Conservation (phyloP, 1,140 invertebrate species). For the Pollicipes pollicipes region DNA sequence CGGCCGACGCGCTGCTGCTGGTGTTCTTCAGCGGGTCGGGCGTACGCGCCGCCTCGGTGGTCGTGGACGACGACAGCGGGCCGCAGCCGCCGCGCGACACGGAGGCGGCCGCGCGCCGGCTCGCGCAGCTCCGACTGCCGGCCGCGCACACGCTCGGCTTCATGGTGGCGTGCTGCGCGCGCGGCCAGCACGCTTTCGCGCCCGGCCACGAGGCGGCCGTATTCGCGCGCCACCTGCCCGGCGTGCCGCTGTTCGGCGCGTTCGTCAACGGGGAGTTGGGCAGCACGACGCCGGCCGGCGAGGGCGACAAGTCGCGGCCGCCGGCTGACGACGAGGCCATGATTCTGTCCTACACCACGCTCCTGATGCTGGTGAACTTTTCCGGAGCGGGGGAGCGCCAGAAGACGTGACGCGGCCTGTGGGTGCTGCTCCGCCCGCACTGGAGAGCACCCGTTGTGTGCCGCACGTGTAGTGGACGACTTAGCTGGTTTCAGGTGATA, state of each 20-base stretch:
- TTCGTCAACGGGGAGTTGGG: background rate
- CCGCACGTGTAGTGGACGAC: too few relatives aligned
- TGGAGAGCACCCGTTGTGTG: too few relatives aligned
- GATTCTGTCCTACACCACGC: background rate
- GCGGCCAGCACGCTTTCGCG: background rate
- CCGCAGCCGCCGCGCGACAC: background rate
- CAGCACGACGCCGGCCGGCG: background rate
- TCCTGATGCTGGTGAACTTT: background rate
- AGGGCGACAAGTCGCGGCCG: background rate
- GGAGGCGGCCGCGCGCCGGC: too few relatives aligned
- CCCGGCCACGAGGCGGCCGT: background rate
- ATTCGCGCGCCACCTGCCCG: background rate
- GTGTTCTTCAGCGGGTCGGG: background rate
- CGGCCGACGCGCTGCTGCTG: background rate
- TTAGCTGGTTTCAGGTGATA: too few relatives aligned
- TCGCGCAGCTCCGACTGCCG: background rate
- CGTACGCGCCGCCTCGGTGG: background rate
- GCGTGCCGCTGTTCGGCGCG: background rate
- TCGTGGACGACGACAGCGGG: background rate
- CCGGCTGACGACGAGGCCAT: background rate
- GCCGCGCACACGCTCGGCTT: background rate
- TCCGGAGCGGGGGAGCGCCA: background rate
- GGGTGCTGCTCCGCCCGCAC: too few relatives aligned
- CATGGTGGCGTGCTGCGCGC: background rate
- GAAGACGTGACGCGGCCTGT: too few relatives aligned